phyloP scores from a whole-genome alignment of 1,140 invertebrate species.

The Archegozetes longisetosus region DNA sequence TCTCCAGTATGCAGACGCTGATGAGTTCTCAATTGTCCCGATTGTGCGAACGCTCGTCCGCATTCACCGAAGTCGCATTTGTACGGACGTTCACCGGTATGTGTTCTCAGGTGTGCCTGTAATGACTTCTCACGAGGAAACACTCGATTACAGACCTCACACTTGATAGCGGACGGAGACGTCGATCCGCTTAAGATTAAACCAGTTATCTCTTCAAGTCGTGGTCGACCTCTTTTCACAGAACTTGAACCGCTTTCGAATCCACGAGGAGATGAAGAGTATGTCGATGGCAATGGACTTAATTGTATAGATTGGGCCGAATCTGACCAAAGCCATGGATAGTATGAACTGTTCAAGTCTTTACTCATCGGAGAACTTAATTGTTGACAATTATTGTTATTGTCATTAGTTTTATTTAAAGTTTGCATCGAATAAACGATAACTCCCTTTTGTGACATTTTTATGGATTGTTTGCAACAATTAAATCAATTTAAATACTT shows the following conservation, averaged over 20 bases:
- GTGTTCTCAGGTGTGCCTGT: slow-evolving; percentile 60
- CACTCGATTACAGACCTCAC: slow-evolving; percentile 51
- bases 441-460: not conserved
- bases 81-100: slow-evolving; percentile 66
- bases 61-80: slow-evolving; percentile 59
- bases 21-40: slow-evolving; percentile 66
- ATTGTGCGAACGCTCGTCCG: slow-evolving; percentile 57
- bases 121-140: slow-evolving; percentile 64
- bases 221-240: slow-evolving; percentile 42
- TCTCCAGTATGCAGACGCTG: slow-evolving; percentile 63
- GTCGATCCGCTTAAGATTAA: slow-evolving; percentile 54
- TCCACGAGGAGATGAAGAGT: too few species aligned
- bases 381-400: not conserved
- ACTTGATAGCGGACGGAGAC: slow-evolving; percentile 53
- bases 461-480: not conserved
- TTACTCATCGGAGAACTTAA: not conserved
- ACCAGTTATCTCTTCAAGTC: slow-evolving; percentile 50
- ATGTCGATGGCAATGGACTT: not conserved
- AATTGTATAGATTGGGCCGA: not conserved
- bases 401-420: not conserved
- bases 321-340: slow-evolving; percentile 6
- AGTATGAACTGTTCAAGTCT: not conserved
- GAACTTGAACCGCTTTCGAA: not conserved
- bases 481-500: not conserved
- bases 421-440: not conserved